phyloP scores from a whole-genome alignment of 2,888 invertebrate species.

The Rosalia funebris region DNA sequence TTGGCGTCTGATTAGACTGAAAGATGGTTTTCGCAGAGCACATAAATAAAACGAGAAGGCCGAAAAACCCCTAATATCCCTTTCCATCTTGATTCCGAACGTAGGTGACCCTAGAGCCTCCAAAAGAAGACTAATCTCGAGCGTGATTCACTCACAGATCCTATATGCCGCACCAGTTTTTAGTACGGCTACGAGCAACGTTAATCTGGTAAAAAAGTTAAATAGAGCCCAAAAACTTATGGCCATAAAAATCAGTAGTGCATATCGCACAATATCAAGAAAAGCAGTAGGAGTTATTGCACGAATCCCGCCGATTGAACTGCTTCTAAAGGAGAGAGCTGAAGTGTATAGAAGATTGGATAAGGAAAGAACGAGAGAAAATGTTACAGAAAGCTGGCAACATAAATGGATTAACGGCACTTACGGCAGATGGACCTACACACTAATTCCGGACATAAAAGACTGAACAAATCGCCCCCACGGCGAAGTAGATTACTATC shows the following conservation, averaged over 20 bases:
- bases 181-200: background rate
- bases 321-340: too few relatives aligned
- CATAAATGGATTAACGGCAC: too few relatives aligned
- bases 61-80: conserved; percentile 11
- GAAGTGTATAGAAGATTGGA: too few relatives aligned
- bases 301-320: too few relatives aligned
- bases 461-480: too few relatives aligned
- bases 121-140: conserved; percentile 19
- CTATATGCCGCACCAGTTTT: conserved; percentile 4
- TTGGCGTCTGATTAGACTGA: background rate
- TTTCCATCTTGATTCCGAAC: conserved; percentile 24
- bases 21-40: conserved; percentile 2
- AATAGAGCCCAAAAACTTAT: background rate
- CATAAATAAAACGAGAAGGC: conserved; percentile 12
- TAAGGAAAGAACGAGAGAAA: too few relatives aligned
- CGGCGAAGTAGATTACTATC: too few relatives aligned
- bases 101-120: conserved; percentile 18
- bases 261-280: background rate
- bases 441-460: too few relatives aligned
- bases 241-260: background rate
- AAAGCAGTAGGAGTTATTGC: background rate
- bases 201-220: background rate
- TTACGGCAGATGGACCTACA: too few relatives aligned
- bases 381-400: too few relatives aligned
- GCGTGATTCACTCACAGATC: conserved; percentile 24